Conservation (phyloP, 1,140 invertebrate species). For the Scaptomyza pallida region DNA sequence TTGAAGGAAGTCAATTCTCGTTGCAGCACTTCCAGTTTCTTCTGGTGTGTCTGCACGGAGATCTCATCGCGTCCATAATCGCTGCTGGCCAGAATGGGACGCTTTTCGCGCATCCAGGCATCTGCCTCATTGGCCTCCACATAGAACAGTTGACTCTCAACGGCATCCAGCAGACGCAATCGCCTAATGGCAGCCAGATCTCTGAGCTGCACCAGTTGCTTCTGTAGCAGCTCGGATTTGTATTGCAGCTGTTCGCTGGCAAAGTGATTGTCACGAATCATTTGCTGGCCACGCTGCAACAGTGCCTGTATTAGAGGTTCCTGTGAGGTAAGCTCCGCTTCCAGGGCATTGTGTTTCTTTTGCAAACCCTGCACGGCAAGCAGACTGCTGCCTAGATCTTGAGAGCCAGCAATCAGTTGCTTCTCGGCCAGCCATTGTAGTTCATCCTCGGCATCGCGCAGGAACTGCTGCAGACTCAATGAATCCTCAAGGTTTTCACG, state of each 20-base stretch:
- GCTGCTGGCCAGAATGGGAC: conserved; percentile 89
- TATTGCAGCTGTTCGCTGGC: conserved; percentile 86
- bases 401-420: conserved; percentile 91
- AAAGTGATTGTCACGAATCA: conserved; percentile 93
- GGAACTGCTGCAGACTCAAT: conserved; percentile 92
- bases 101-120: conserved; percentile 93
- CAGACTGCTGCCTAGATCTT: conserved; percentile 90
- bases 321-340: conserved; percentile 92
- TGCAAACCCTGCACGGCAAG: conserved; percentile 97
- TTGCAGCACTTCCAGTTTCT: conserved; percentile 92
- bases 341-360: conserved; percentile 96
- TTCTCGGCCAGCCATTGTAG: conserved; percentile 94
- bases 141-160: conserved; percentile 95
- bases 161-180: conserved; percentile 90
- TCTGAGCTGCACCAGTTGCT: conserved; percentile 87
- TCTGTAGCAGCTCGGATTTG: conserved; percentile 87
- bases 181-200: conserved; percentile 90
- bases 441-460: conserved; percentile 94
- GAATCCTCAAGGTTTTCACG: conserved; percentile 96
- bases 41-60: conserved; percentile 90
- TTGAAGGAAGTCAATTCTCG: conserved; percentile 91
- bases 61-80: conserved; percentile 95
- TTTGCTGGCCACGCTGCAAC: conserved; percentile 89
- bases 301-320: conserved; percentile 92
- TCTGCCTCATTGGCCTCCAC: conserved; percentile 94